Conservation (phyloP, 2,113 vertebrate genomes). For the Propithecus coquereli region DNA sequence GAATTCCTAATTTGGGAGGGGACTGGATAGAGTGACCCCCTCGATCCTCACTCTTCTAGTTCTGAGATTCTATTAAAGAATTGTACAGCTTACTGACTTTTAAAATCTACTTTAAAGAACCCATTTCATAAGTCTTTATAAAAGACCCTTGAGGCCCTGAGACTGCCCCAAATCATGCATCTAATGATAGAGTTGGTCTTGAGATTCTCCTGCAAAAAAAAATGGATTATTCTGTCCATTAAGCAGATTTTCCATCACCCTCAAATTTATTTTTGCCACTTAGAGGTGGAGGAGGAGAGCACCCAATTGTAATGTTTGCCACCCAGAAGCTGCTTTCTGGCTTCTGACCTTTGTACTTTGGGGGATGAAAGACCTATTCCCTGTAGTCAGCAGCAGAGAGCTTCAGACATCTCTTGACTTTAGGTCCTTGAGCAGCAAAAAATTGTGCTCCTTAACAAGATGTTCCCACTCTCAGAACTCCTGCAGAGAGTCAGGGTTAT, state of each 20-base stretch:
- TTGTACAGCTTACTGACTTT: background rate
- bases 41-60: background rate
- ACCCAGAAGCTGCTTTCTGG: background rate
- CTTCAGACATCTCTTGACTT: background rate
- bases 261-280: background rate
- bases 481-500: background rate
- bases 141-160: background rate
- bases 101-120: background rate
- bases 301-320: background rate
- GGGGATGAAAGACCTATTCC: background rate
- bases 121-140: background rate
- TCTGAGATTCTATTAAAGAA: background rate
- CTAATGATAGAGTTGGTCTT: background rate
- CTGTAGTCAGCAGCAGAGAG: background rate
- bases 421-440: background rate
- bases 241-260: background rate
- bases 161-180: background rate
- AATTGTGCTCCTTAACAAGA: background rate
- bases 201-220: background rate
- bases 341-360: background rate
- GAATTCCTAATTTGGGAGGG: background rate
- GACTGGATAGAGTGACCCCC: background rate
- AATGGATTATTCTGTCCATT: background rate
- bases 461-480: background rate
- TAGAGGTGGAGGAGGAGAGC: background rate